Conservation (phyloP, 2,113 vertebrate genomes). For the Hippoglossus stenolepis region DNA sequence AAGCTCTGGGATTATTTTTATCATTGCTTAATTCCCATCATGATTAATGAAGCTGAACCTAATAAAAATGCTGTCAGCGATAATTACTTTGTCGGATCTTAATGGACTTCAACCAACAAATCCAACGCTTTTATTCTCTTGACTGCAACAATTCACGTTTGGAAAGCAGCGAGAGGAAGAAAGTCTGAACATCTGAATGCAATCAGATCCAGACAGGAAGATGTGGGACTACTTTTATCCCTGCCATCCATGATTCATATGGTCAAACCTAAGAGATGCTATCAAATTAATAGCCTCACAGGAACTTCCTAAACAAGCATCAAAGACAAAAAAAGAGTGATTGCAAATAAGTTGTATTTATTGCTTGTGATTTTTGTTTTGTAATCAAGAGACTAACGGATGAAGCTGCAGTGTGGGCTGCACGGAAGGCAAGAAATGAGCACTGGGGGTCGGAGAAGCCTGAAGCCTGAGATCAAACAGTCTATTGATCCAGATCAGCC, state of each 20-base stretch:
- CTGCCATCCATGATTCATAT: slow-evolving; percentile 19
- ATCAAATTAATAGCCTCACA: slow-evolving; percentile 22
- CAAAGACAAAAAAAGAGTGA: neutral
- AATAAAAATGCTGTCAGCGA: slow-evolving; percentile 18
- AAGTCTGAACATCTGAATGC: slow-evolving; percentile 26
- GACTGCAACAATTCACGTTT: slow-evolving; percentile 7
- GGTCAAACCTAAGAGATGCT: slow-evolving; percentile 27
- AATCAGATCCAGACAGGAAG: slow-evolving; percentile 30
- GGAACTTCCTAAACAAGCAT: slow-evolving; percentile 4
- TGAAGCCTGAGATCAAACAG: slow-evolving; percentile 51
- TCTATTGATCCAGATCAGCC: slow-evolving; percentile 65
- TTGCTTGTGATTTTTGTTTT: neutral
- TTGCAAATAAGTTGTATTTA: neutral
- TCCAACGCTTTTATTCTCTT: neutral
- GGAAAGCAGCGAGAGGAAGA: neutral
- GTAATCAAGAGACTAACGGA: neutral
- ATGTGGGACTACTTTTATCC: slow-evolving; percentile 16
- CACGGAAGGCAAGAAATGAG: neutral
- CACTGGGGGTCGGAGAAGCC: neutral
- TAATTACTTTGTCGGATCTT: slow-evolving; percentile 9
- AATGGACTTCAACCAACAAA: slow-evolving; percentile 19
- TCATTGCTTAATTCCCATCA: neutral
- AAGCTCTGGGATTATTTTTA: slow-evolving; percentile 44
- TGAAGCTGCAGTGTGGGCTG: neutral
- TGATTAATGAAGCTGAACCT: slow-evolving; percentile 25